These are phyloP conservation scores for Staurois parvus DNA, from an alignment of 2,797 vertebrate species.

Conservation along the genomic window DNA sequence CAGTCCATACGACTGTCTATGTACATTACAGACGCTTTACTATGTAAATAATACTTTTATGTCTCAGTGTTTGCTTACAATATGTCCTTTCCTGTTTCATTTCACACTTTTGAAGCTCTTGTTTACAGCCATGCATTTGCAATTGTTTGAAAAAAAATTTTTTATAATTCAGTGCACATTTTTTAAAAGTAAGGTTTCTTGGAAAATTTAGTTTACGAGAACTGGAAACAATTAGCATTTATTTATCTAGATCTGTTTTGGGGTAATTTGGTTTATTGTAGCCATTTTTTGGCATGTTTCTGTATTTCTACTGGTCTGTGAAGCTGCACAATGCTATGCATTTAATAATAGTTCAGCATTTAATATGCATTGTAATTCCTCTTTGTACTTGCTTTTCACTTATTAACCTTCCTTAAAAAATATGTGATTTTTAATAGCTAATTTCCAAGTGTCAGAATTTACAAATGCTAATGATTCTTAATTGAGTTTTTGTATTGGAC, in stretches of 20 bases:
- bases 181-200: constrained; percentile 34
- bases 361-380: constrained; percentile 34
- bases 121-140: constrained; percentile 31
- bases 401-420: constrained; percentile 26
- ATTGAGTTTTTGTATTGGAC: constrained; percentile 30
- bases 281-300: constrained; percentile 52
- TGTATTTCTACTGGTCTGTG: constrained; percentile 41
- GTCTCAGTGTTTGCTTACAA: constrained; percentile 4
- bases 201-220: constrained; percentile 23
- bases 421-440: not conserved
- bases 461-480: constrained; percentile 13
- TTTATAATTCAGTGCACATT: constrained; percentile 42
- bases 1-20: not conserved
- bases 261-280: constrained; percentile 10
- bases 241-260: constrained; percentile 16
- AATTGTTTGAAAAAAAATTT: constrained; percentile 20
- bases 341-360: constrained; percentile 46
- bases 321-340: constrained; percentile 53
- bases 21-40: constrained; percentile 4
- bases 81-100: constrained; percentile 5
- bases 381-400: constrained; percentile 46
- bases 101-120: not conserved
- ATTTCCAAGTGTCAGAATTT: constrained; percentile 7
- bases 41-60: constrained; percentile 24
- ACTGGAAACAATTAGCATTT: constrained; percentile 43